phyloP scores from a whole-genome alignment of 1,140 invertebrate species.

The Scaptodrosophila lebanonensis region DNA sequence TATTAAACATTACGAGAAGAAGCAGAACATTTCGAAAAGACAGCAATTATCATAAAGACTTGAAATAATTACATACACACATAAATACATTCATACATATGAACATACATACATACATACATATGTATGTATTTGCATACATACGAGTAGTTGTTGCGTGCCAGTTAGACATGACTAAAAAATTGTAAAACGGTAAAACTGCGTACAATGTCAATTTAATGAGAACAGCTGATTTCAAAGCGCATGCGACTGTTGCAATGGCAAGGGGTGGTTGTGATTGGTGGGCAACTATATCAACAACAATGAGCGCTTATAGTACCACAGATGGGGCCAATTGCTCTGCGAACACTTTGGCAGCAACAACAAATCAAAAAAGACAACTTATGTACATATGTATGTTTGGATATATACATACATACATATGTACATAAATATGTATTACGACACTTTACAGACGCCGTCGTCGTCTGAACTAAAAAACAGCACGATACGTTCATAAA shows the following conservation, averaged over 20 bases:
- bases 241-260: constrained; percentile 10
- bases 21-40: constrained; percentile 17
- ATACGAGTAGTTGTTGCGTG: no score
- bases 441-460: no score
- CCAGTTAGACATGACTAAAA: background rate
- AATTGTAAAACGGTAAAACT: constrained; percentile 11
- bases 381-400: no score
- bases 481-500: no score
- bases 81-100: no score
- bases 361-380: constrained; percentile 14
- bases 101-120: no score
- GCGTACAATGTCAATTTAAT: constrained; percentile 21
- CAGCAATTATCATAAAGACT: constrained; percentile 26
- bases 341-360: background rate
- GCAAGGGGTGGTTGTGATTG: background rate
- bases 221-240: constrained; percentile 16
- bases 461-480: no score
- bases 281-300: constrained; percentile 1
- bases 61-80: constrained; percentile 4
- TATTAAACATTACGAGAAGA: no score
- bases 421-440: background rate
- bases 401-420: no score
- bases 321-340: background rate
- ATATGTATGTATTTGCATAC: no score
- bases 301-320: no score